Evolutionary conservation across 2,113 vertebrate genomes (phyloP).

Genomic region (Nematolebias whitei): DNA sequence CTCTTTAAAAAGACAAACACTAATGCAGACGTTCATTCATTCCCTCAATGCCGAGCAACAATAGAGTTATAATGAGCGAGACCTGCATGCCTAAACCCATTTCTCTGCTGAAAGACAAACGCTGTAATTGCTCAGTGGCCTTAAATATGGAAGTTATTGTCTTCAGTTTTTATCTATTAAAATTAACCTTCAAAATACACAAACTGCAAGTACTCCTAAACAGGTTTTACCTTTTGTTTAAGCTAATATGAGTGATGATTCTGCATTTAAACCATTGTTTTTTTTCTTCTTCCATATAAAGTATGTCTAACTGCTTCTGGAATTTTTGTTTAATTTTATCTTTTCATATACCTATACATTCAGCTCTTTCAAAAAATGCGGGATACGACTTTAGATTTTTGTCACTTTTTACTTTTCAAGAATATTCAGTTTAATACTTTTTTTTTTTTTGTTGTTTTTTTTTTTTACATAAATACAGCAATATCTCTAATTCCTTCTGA

Average conservation of each 20-base stretch:
- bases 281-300: no score
- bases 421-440: no score
- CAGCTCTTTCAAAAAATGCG: no score
- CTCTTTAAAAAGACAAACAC: constrained; percentile 40
- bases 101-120: constrained; percentile 53
- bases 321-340: no score
- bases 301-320: no score
- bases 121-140: constrained; percentile 46
- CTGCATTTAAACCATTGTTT: no score
- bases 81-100: constrained; percentile 61
- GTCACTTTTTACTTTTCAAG: no score
- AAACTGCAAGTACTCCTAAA: constrained; percentile 22
- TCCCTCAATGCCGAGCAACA: constrained; percentile 55
- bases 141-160: constrained; percentile 59
- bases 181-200: constrained; percentile 35
- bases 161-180: constrained; percentile 57
- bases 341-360: no score
- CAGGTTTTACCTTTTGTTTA: constrained; percentile 17
- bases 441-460: no score
- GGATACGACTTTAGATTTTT: no score
- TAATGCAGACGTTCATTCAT: constrained; percentile 26
- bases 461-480: no score
- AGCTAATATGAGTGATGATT: neutral
- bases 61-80: constrained; percentile 57
- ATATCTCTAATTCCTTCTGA: no score